phyloP scores from a whole-genome alignment of 2,888 invertebrate species.

The Tuta absoluta region DNA sequence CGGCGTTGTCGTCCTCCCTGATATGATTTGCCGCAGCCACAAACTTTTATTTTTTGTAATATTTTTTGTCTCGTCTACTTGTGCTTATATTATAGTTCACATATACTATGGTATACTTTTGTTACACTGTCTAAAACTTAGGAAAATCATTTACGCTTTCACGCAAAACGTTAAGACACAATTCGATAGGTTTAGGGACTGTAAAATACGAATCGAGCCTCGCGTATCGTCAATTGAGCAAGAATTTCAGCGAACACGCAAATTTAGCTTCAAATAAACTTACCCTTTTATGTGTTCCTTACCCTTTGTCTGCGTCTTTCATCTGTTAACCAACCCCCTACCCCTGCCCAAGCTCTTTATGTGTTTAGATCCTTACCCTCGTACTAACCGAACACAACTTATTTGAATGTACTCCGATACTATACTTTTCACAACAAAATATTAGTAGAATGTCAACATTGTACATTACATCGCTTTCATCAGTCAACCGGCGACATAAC shows the following conservation, averaged over 20 bases:
- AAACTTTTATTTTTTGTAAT: slow-evolving; percentile 71
- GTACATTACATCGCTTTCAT: slow-evolving; percentile 79
- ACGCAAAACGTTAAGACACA: slow-evolving; percentile 79
- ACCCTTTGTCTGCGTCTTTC: slow-evolving; percentile 91
- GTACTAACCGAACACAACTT: slow-evolving; percentile 78
- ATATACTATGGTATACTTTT: slow-evolving; percentile 73
- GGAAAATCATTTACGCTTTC: slow-evolving; percentile 82
- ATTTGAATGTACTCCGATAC: slow-evolving; percentile 70
- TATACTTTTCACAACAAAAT: slow-evolving; percentile 69
- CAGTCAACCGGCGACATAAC: slow-evolving; percentile 62
- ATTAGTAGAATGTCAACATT: slow-evolving; percentile 69
- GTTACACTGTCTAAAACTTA: slow-evolving; percentile 75
- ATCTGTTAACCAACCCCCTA: slow-evolving; percentile 84
- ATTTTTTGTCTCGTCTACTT: slow-evolving; percentile 80
- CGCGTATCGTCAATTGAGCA: slow-evolving; percentile 74
- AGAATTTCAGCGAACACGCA: slow-evolving; percentile 79
- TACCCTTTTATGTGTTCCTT: slow-evolving; percentile 83
- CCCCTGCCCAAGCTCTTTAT: slow-evolving; percentile 79
- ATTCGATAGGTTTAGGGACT: slow-evolving; percentile 68
- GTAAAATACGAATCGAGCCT: slow-evolving; percentile 72
- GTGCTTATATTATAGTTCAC: slow-evolving; percentile 76
- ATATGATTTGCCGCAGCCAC: slow-evolving; percentile 73
- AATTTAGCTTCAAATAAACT: slow-evolving; percentile 81
- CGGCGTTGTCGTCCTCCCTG: slow-evolving; percentile 41
- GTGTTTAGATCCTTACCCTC: slow-evolving; percentile 80